These are phyloP conservation scores for Aselliscus stoliczkanus DNA, from an alignment of 2,797 vertebrate genomes.

Conservation along the genomic window DNA sequence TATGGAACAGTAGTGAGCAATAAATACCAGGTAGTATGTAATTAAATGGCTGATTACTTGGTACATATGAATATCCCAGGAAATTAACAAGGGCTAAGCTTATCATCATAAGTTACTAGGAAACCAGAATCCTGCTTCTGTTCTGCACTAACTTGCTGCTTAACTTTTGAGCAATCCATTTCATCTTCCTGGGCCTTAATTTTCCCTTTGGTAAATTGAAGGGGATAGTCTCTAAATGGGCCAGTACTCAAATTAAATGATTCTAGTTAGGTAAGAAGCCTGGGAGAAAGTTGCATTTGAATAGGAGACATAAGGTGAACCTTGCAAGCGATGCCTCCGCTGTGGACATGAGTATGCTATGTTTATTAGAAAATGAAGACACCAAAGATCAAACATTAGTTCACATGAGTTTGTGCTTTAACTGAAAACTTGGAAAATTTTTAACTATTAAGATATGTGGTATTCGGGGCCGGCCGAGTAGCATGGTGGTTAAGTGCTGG, in stretches of 20 bases:
- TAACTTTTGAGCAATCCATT: neutral
- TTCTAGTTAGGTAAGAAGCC: neutral
- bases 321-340: neutral
- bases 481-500: no score
- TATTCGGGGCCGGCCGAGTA: no score
- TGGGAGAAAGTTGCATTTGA: neutral
- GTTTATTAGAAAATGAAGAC: neutral
- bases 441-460: neutral
- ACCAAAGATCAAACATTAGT: neutral
- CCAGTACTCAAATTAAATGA: neutral
- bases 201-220: neutral
- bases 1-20: neutral
- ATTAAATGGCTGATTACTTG: constrained; percentile 6
- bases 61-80: neutral
- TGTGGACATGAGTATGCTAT: neutral
- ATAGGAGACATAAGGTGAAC: neutral
- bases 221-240: neutral
- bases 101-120: neutral
- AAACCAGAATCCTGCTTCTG: neutral
- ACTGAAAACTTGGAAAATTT: neutral
- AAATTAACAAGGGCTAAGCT: neutral
- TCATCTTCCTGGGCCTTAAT: constrained; percentile 17
- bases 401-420: neutral
- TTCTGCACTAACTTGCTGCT: neutral
- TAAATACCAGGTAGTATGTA: neutral